Conservation (phyloP, 2,113 vertebrate species). For the Phyllopteryx taeniolatus region DNA sequence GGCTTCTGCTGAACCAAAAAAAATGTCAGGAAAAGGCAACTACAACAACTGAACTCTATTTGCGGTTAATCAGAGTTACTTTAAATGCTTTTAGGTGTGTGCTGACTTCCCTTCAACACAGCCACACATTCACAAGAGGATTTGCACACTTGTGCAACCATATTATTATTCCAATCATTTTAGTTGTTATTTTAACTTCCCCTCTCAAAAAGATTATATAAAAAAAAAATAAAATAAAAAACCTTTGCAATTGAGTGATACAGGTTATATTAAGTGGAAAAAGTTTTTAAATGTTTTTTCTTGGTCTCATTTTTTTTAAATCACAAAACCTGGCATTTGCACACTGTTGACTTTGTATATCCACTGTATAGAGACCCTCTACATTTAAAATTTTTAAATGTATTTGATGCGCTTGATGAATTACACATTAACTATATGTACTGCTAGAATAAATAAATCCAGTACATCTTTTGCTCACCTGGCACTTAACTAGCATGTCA, state of each 20-base stretch:
- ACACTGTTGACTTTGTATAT: background rate
- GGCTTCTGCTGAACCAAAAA: too few relatives aligned
- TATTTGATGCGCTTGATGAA: background rate
- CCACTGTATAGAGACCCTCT: background rate
- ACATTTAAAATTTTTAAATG: background rate
- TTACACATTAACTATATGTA: background rate
- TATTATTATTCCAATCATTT: too few relatives aligned
- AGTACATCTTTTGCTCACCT: conserved; percentile 69
- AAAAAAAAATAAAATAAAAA: too few relatives aligned
- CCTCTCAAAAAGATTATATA: background rate
- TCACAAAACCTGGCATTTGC: background rate
- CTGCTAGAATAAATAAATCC: background rate
- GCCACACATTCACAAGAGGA: too few relatives aligned
- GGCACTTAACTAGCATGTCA: conserved; percentile 88
- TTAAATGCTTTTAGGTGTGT: too few relatives aligned
- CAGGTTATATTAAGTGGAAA: background rate
- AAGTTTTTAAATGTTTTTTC: background rate
- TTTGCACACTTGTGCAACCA: too few relatives aligned
- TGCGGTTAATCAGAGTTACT: too few relatives aligned
- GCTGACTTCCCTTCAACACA: too few relatives aligned
- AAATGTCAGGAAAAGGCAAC: too few relatives aligned
- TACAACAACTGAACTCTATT: too few relatives aligned
- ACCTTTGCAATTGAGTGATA: background rate
- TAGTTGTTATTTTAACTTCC: background rate
- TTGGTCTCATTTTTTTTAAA: background rate